Conservation (phyloP, 2,888 invertebrate genomes). For the Balanococcus diminutus region DNA sequence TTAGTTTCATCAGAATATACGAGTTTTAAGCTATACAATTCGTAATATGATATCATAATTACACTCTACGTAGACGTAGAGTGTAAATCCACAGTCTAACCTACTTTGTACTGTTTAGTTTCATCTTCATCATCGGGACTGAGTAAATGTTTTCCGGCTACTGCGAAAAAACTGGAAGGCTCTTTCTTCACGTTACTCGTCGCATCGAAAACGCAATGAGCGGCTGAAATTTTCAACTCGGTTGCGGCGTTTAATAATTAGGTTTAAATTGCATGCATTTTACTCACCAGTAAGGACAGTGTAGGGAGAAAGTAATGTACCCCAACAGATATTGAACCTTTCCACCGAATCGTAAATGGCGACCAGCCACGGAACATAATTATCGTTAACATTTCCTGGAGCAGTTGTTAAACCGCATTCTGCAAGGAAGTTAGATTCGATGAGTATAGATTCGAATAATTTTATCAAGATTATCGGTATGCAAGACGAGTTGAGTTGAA, state of each 20-base stretch:
- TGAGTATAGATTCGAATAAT: slow-evolving; percentile 2
- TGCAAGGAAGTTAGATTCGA: slow-evolving; percentile 9
- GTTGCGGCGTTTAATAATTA: background rate
- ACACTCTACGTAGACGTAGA: too few species aligned
- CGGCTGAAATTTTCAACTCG: background rate
- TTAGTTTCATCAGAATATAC: background rate
- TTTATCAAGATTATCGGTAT: background rate
- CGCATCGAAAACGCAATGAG: background rate
- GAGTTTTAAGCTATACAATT: background rate
- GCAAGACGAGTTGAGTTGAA: background rate
- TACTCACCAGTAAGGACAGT: background rate
- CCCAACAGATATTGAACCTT: slow-evolving; percentile 24
- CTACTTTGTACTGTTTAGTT: slow-evolving; percentile 8
- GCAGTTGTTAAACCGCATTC: slow-evolving; percentile 23
- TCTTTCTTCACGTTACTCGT: background rate
- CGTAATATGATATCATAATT: background rate
- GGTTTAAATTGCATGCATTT: background rate
- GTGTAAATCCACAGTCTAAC: background rate
- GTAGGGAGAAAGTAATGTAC: background rate
- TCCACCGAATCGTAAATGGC: background rate
- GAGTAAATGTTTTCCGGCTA: background rate
- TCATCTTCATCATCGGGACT: background rate
- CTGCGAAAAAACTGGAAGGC: background rate
- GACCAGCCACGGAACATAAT: slow-evolving; percentile 24
- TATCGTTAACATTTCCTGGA: slow-evolving; percentile 11